Percentiles rank a stretch among this genome's conserved stretches.
Conservation (phyloP, 2,113 vertebrate genomes). For the Gallinago media region DNA sequence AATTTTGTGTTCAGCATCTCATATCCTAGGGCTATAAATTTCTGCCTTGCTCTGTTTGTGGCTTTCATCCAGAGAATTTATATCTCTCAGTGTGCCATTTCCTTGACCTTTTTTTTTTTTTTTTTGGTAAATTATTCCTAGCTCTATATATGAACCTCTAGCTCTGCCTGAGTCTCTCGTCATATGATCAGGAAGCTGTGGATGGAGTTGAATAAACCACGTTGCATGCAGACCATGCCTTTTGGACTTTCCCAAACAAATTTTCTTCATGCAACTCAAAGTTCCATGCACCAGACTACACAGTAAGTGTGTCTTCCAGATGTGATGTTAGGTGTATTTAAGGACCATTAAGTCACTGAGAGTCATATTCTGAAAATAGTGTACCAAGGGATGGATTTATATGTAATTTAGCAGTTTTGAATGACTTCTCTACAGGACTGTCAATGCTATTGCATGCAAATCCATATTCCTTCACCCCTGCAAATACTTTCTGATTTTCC, state of each 20-base stretch:
- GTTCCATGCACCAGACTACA: not conserved
- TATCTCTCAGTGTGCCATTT: not conserved
- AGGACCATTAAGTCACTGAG: not conserved
- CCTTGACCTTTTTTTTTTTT: not conserved
- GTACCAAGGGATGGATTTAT: not conserved
- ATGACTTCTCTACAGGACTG: not conserved
- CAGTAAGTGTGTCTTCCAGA: not conserved
- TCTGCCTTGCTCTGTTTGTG: not conserved
- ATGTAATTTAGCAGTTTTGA: not conserved
- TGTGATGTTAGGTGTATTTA: not conserved
- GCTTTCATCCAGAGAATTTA: not conserved
- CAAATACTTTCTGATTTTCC: not conserved
- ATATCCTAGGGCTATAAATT: not conserved
- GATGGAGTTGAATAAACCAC: not conserved
- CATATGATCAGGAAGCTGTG: not conserved
- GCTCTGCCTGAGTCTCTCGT: not conserved
- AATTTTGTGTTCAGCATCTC: not conserved
- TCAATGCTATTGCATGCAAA: not conserved
- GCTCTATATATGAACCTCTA: not conserved
- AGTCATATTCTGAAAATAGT: not conserved
- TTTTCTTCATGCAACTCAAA: not conserved
- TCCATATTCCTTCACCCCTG: not conserved
- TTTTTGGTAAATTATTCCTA: not conserved
- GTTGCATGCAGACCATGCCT: not conserved
- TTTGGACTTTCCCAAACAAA: not conserved